Evolutionary conservation across 1,140 invertebrate genomes (phyloP), one percentile per base, ranked within the genome.

Genomic region (Drosophila kepulauana): DNA sequence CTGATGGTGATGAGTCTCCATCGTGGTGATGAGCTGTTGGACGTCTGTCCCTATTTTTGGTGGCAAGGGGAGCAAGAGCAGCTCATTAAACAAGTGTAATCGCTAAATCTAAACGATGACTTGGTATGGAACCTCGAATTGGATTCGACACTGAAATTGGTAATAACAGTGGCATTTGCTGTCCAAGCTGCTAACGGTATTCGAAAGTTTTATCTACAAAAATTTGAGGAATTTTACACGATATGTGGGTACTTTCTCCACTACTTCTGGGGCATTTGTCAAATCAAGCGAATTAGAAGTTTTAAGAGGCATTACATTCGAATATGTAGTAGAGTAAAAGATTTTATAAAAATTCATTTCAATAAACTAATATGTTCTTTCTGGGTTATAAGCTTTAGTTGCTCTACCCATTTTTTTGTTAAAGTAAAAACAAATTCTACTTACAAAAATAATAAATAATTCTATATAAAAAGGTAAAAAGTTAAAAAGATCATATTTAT

Each of bases 1-100:
- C 74, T 85, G 81, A 85, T 86, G 78, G 79, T 33, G 33, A 82
- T 33, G 33, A 78, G 66, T 71, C 74, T 67, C 11, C 80, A 81
- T 68, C 79, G 48, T 62, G 72, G 64, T 75, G 70, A 77, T 8
- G 33, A 33, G 33, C 33, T 33, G 59, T 54, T 65, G 65, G 41
- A 77, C 48, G 33, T 11, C 2, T 45, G 16, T 43, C 41, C 41
- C 0, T 4, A 43, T 43, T 13, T 13, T 13, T 4, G 41, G 41
- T 43, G 20, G 11, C 10, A 11, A 13, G 20, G 51, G 10, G 25
- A 43, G 10, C 43, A 52, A 54, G 25, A 30, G 10, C 43, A 46
- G 63, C 67, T 71, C 59, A 64, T 64, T 71, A 76, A 30, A 41
- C 45, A 45, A 64, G 25, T 52, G 61, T 64, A 76, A 76, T 76